Evolutionary conservation across 2,113 vertebrate species (phyloP).

Genomic region (Scytalopus superciliaris): DNA sequence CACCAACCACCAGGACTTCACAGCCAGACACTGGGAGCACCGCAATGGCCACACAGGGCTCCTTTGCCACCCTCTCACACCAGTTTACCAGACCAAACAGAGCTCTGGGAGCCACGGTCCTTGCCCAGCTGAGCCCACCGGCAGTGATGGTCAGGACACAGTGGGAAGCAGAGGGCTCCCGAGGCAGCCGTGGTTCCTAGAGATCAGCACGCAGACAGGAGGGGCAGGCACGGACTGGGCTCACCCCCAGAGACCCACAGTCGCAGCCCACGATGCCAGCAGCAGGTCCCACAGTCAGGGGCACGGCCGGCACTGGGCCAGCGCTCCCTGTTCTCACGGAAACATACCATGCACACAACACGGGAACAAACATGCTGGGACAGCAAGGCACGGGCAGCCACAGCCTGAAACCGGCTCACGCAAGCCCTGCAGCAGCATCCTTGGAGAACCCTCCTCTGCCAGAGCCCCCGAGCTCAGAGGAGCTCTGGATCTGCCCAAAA

Average conservation of each 20-base stretch:
- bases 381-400: accelerated
- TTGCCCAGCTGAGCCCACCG: neutral
- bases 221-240: neutral
- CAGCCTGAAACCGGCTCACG: accelerated
- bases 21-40: accelerated
- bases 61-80: neutral
- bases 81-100: neutral
- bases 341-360: neutral
- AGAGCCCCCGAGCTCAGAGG: neutral
- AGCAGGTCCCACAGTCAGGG: accelerated
- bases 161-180: accelerated
- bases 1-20: neutral
- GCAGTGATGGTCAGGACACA: accelerated
- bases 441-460: neutral
- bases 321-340: accelerated
- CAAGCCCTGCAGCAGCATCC: neutral
- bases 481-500: neutral
- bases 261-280: accelerated
- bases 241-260: accelerated
- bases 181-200: neutral
- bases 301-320: accelerated
- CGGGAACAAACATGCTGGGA: neutral
- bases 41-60: neutral
- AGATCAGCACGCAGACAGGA: neutral
- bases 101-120: neutral